Base-by-base conservation (phyloP, 1,140 invertebrate genomes). In the Vollenhovia emeryi region DNA sequence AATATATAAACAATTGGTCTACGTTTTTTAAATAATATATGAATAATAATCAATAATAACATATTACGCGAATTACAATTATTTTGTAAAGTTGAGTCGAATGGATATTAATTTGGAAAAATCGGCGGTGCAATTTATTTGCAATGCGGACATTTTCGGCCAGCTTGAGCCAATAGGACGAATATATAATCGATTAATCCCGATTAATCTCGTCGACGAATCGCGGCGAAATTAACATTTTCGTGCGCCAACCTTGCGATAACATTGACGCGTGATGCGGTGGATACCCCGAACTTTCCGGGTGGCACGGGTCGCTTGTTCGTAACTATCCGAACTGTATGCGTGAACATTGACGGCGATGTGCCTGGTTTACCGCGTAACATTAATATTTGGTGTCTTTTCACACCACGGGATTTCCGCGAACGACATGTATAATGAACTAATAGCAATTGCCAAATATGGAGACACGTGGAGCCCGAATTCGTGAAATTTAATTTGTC, bases 211-310 rank as follows among this genome's bases (percentile, higher is more conserved):
- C 24, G 50, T 21, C 36, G 36, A 57, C 45, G 43, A 82, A 73
- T 73, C 52, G 66, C 36, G 33, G 21, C 9, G 27, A 24, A 45
- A 82, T 82, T 57, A 57, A 73, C 27, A 82, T 82, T 73, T 73
- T 57, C 50, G 64, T 45, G 7, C 13, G 3, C 36, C n/a, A 73
- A 82, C 66, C 73, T 71, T 8, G 50, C 52, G 66, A 82, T 73
- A 73, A 82, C 52, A 57, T 80, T 71, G 24, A 71, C 57, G 33
- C 48, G 36, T 71, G 64, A 80, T 24, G 66, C 50, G 24, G 64
- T 13, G 21, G 24, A 60, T 30, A 75, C 18, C 15, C 9, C 24
- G 33, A 80, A 80, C 48, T 80, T 80, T 80, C n/a, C 33, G 11
- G 18, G 6, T 43, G n/a, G 30, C 78, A 30, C 18, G 27, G 11